Evolutionary conservation across 2,797 vertebrate genomes (phyloP).

Genomic region (Spinibarbus caldwelli): DNA sequence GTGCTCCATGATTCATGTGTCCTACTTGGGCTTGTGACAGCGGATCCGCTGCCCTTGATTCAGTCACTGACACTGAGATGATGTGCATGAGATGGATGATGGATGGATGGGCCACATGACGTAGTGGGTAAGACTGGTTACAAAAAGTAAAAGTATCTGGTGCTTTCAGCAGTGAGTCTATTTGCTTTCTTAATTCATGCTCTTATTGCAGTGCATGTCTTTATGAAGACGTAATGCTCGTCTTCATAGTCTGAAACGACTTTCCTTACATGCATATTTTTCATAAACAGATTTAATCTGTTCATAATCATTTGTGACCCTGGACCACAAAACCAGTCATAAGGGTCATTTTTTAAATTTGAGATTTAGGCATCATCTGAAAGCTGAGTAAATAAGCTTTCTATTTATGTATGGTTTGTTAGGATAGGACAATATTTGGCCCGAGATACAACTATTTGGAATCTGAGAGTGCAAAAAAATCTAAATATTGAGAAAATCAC

Average conservation of each 20-base stretch:
- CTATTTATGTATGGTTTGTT: no score
- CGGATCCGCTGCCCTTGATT: slow-evolving; percentile 69
- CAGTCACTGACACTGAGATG: slow-evolving; percentile 58
- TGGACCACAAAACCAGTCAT: no score
- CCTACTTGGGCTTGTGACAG: slow-evolving; percentile 54
- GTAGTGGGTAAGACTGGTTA: background rate
- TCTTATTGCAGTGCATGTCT: background rate
- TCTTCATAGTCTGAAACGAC: background rate
- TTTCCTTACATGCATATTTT: background rate
- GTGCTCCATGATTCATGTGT: slow-evolving; percentile 26
- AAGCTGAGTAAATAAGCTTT: no score
- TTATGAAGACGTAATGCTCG: no score
- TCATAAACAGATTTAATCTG: background rate
- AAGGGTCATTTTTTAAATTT: no score
- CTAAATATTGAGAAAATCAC: no score
- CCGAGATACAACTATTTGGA: no score
- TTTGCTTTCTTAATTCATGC: background rate
- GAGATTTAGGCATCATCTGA: no score
- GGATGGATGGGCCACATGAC: slow-evolving; percentile 6
- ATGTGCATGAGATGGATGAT: background rate
- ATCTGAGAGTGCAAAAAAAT: no score
- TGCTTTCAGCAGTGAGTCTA: background rate
- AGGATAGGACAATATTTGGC: no score
- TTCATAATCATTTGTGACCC: no score
- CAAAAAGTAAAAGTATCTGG: background rate